phyloP scores from a whole-genome alignment of 2,888 invertebrate genomes.

The Megaustenia siamemsis region DNA sequence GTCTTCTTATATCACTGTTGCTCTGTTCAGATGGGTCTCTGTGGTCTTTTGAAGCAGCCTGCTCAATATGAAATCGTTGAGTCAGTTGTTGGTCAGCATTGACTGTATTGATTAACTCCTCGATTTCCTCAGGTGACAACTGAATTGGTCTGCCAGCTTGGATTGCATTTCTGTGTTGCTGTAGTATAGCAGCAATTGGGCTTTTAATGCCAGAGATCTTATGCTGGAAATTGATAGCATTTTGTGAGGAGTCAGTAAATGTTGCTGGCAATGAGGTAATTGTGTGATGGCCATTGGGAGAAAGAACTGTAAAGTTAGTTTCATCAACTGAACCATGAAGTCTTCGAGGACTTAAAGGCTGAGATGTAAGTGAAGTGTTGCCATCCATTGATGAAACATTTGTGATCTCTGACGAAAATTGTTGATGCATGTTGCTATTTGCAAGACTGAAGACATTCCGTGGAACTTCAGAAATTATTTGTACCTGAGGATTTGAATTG shows the following conservation, averaged over 20 bases:
- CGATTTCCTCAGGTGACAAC: conserved; percentile 45
- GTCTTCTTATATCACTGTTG: conserved; percentile 10
- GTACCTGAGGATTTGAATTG: conserved; percentile 19
- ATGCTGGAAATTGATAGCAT: not conserved
- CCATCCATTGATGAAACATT: not conserved
- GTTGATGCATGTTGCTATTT: conserved; percentile 22
- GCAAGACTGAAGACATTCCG: conserved; percentile 7
- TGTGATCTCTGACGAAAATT: conserved; percentile 22
- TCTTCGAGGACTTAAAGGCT: conserved; percentile 28
- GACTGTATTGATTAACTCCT: conserved; percentile 44
- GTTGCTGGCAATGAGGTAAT: conserved; percentile 7
- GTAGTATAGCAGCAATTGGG: conserved; percentile 47
- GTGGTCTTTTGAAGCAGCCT: conserved; percentile 4
- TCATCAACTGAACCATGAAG: not conserved
- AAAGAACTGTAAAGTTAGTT: not conserved
- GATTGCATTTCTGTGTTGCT: conserved; percentile 47
- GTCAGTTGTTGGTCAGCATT: conserved; percentile 35
- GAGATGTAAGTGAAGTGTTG: not conserved
- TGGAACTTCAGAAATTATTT: conserved; percentile 16
- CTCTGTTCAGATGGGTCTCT: conserved; percentile 2
- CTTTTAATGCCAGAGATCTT: conserved; percentile 31
- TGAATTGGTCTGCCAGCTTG: conserved; percentile 46
- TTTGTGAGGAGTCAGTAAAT: not conserved
- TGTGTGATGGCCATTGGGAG: conserved; percentile 4
- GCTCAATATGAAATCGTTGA: conserved; percentile 12